phyloP scores from a whole-genome alignment of 2,888 invertebrate species.

The Mylabris sibirica region DNA sequence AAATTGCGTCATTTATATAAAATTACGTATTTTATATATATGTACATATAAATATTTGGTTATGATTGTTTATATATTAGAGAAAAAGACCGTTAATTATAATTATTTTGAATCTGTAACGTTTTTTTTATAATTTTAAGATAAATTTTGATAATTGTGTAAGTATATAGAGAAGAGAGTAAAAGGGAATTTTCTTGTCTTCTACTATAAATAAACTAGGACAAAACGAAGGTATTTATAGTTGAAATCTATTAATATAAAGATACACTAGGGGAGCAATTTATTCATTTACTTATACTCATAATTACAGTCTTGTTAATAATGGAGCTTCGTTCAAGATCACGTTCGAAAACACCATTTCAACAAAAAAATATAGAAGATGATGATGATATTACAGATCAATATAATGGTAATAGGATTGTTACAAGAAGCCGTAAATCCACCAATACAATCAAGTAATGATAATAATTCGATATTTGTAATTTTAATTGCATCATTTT shows the following conservation, averaged over 20 bases:
- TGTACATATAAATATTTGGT: not conserved
- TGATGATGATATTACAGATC: constrained; percentile 62
- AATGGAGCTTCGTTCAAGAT: constrained; percentile 71
- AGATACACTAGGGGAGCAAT: constrained; percentile 22
- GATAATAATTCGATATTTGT: not conserved
- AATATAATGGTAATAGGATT: constrained; percentile 54
- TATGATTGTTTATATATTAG: constrained; percentile 3
- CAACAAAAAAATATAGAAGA: constrained; percentile 67
- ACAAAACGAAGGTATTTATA: constrained; percentile 27
- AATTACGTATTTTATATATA: not conserved
- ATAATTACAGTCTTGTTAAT: constrained; percentile 19
- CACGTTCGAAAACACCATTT: constrained; percentile 75
- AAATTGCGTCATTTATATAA: constrained; percentile 9
- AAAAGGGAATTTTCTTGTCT: constrained; percentile 22
- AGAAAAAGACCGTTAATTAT: not conserved
- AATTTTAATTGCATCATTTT: not conserved
- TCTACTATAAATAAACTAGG: constrained; percentile 27
- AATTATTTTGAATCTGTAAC: not conserved
- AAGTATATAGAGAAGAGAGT: not conserved
- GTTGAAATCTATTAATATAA: not conserved
- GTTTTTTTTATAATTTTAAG: not conserved
- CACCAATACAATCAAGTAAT: constrained; percentile 65
- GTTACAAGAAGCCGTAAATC: constrained; percentile 52
- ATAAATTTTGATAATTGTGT: not conserved
- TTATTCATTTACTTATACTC: constrained; percentile 17